Percentiles rank a stretch among this genome's conserved stretches.
Conservation (phyloP, 1,140 invertebrate genomes). For the Drosophila carrolli region DNA sequence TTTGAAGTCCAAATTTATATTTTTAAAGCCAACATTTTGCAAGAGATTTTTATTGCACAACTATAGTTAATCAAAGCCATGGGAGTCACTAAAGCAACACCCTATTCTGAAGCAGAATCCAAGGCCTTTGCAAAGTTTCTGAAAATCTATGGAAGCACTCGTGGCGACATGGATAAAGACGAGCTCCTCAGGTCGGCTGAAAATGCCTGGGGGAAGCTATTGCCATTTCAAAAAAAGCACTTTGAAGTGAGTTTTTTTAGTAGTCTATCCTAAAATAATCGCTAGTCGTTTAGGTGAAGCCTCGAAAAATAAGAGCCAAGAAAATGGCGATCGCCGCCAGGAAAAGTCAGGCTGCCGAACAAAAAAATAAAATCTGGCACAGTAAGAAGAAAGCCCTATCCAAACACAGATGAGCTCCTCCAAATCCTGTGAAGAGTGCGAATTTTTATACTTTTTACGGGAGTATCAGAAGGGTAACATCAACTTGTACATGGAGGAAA, state of each 20-base stretch:
- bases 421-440: neutral
- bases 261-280: neutral
- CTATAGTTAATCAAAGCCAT: neutral
- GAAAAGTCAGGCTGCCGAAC: neutral
- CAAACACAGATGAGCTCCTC: accelerated
- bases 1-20: neutral
- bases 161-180: neutral
- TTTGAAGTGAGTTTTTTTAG: slow-evolving; percentile 11
- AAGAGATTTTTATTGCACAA: too few species aligned
- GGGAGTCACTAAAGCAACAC: neutral
- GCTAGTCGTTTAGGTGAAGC: neutral
- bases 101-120: neutral
- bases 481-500: neutral
- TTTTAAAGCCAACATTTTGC: too few species aligned
- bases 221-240: neutral
- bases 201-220: slow-evolving; percentile 22
- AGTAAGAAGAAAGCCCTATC: neutral
- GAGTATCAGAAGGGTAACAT: neutral
- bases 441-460: neutral
- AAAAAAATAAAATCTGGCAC: too few species aligned
- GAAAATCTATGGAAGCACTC: neutral
- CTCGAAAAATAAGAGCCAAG: neutral
- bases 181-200: neutral
- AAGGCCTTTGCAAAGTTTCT: slow-evolving; percentile 7
- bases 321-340: too few species aligned